These are phyloP conservation scores for Argyresthia albistria DNA, from an alignment of 2,888 invertebrate genomes.

Conservation along the genomic window DNA sequence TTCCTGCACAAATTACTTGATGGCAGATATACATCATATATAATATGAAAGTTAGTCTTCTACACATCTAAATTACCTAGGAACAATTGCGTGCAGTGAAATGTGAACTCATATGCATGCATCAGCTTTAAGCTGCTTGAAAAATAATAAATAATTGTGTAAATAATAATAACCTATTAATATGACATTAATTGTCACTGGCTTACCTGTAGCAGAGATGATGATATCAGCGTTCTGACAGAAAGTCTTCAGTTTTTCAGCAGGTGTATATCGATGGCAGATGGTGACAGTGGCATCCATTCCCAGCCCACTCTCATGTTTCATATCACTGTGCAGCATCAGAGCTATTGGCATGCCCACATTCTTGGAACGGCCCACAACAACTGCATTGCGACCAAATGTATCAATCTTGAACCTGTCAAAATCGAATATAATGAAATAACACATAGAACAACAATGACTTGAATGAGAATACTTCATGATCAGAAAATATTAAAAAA, in stretches of 20 bases:
- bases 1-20: too few species aligned
- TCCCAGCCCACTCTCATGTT: constrained; percentile 76
- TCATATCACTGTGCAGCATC: constrained; percentile 83
- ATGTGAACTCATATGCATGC: too few species aligned
- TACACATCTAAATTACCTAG: too few species aligned
- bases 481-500: too few species aligned
- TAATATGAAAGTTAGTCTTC: too few species aligned
- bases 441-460: not conserved
- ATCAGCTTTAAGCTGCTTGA: too few species aligned
- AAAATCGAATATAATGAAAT: not conserved
- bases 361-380: constrained; percentile 92
- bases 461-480: too few species aligned
- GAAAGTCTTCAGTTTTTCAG: constrained; percentile 78
- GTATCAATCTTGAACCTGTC: constrained; percentile 76
- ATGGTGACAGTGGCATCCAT: constrained; percentile 92
- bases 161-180: too few species aligned
- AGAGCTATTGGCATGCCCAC: constrained; percentile 93
- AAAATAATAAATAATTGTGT: too few species aligned
- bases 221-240: constrained; percentile 85
- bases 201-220: constrained; percentile 79
- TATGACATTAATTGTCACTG: not conserved
- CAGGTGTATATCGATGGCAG: constrained; percentile 90
- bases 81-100: too few species aligned
- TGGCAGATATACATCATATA: too few species aligned
- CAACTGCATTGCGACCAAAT: constrained; percentile 88